These are phyloP conservation scores for Chitala chitala DNA, from an alignment of 2,113 vertebrate genomes.

Conservation along the genomic window DNA sequence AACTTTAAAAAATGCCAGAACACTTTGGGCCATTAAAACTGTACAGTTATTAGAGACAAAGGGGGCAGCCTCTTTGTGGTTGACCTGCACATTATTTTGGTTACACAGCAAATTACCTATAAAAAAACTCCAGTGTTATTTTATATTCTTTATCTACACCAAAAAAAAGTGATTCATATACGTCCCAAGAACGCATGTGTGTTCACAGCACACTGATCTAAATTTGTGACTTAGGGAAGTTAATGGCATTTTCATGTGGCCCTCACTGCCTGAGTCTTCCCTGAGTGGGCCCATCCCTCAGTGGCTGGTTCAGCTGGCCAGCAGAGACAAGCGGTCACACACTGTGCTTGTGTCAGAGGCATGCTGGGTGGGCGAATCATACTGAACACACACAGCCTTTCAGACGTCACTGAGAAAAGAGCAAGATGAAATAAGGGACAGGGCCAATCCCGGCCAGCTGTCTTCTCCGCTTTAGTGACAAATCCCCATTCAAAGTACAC, in stretches of 20 bases:
- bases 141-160: conserved; percentile 58
- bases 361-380: conserved; percentile 61
- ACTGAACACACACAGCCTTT: conserved; percentile 39
- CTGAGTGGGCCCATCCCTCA: conserved; percentile 59
- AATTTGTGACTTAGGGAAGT: conserved; percentile 50
- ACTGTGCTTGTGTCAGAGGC: conserved; percentile 39
- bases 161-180: conserved; percentile 55
- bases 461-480: conserved; percentile 45
- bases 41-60: not conserved
- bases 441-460: conserved; percentile 56
- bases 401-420: conserved; percentile 39
- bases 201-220: conserved; percentile 53
- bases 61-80: not conserved
- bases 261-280: conserved; percentile 44
- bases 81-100: conserved; percentile 46
- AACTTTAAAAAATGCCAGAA: not conserved
- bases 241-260: conserved; percentile 48
- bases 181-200: conserved; percentile 56
- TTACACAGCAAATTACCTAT: conserved; percentile 28
- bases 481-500: conserved; percentile 27
- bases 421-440: conserved; percentile 42
- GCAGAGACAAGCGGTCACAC: conserved; percentile 48
- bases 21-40: not conserved
- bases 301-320: conserved; percentile 52
- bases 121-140: conserved; percentile 50